These are phyloP conservation scores for Harpalus rubripes DNA, from an alignment of 2,888 invertebrate genomes.

Conservation along the genomic window DNA sequence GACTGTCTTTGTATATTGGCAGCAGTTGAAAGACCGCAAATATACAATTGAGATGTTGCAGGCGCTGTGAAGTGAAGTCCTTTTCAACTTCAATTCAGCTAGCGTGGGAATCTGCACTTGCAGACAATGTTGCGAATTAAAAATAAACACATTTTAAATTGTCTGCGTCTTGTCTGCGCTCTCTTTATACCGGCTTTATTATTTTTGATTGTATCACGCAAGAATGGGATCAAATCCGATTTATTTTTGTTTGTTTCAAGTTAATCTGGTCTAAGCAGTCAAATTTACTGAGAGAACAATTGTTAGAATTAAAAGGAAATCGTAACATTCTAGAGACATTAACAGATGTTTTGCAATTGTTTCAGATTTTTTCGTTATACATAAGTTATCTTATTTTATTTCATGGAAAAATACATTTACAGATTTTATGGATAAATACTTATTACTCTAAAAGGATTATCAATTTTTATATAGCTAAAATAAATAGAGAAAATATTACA, in stretches of 20 bases:
- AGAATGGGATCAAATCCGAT: constrained; percentile 35
- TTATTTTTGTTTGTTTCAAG: constrained; percentile 26
- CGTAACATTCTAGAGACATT: too few species aligned
- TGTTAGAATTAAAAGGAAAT: background rate
- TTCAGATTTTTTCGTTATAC: too few species aligned
- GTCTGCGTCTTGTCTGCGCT: constrained; percentile 24
- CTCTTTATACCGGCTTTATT: constrained; percentile 9
- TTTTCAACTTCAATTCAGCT: background rate
- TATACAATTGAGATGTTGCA: constrained; percentile 12
- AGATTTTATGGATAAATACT: too few species aligned
- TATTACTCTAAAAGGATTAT: too few species aligned
- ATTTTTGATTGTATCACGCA: constrained; percentile 45
- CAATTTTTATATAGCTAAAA: too few species aligned
- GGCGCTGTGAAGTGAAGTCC: background rate
- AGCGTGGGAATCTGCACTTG: constrained; percentile 40
- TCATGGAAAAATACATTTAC: too few species aligned
- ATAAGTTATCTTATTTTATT: too few species aligned
- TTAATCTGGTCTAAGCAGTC: constrained; percentile 9
- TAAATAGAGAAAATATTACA: too few species aligned
- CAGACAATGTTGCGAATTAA: constrained; percentile 46
- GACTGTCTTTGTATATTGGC: background rate
- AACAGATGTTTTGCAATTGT: too few species aligned
- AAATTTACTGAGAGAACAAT: constrained; percentile 6
- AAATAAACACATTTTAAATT: constrained; percentile 51
- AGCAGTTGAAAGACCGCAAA: background rate